Evolutionary conservation across 2,888 invertebrate genomes (phyloP).

Genomic region (Polydrusus cervinus): DNA sequence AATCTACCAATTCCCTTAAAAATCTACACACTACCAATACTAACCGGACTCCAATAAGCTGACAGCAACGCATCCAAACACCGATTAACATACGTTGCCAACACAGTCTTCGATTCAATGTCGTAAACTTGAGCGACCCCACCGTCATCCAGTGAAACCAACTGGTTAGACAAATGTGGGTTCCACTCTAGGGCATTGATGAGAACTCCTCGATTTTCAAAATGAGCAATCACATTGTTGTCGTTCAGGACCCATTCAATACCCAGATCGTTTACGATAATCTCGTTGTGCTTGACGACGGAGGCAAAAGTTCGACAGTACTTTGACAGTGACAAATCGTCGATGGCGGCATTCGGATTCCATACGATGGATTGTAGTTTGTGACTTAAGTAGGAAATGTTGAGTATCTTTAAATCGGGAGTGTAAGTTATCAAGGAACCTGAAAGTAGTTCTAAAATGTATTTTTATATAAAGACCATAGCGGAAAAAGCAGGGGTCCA

Average conservation of each 20-base stretch:
- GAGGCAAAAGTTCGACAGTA: conserved; percentile 79
- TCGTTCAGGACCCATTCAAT: conserved; percentile 47
- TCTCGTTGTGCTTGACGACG: conserved; percentile 73
- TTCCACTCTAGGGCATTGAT: conserved; percentile 63
- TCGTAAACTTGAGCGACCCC: conserved; percentile 81
- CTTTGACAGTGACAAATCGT: conserved; percentile 72
- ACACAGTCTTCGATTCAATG: conserved; percentile 72
- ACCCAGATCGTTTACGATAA: conserved; percentile 73
- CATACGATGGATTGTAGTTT: conserved; percentile 81
- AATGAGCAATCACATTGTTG: conserved; percentile 51
- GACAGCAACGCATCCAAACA: conserved; percentile 74
- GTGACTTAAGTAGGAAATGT: conserved; percentile 72
- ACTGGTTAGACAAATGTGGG: conserved; percentile 63
- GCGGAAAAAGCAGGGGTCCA: no score
- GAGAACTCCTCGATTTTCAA: conserved; percentile 51
- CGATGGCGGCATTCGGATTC: conserved; percentile 81
- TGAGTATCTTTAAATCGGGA: conserved; percentile 58
- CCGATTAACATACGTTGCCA: conserved; percentile 78
- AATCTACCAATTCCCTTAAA: no score
- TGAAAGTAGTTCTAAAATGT: conserved; percentile 14
- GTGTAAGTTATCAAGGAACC: conserved; percentile 71
- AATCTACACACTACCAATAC: no score
- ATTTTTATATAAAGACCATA: no score
- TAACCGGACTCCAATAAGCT: conserved; percentile 77
- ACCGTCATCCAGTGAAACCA: conserved; percentile 83